Evolutionary conservation across 2,888 invertebrate species (phyloP), one percentile per base, ranked within the genome.

Genomic region (Andrena chrysosceles): DNA sequence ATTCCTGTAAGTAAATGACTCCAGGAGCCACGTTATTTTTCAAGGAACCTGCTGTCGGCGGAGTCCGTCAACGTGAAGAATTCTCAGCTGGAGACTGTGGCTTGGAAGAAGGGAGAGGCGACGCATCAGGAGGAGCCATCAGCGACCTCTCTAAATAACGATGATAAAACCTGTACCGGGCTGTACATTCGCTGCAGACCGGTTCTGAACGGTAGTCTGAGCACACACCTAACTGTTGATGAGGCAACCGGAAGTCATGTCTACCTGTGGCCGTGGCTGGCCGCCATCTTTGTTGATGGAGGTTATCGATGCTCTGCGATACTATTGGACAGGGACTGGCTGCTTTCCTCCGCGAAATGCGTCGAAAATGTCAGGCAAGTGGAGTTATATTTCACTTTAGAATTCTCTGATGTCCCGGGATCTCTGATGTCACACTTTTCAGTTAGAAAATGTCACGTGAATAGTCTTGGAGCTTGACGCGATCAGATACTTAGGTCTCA

Each of bases 241-340:
- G 82, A 83, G 10, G 80, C 49, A 13, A 88, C 85, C 26, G 83
- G 85, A 35, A 85, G 81, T 54, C 54, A 92, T 42, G 89, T 92
- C 35, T 94, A 94, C 87, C 87, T 94, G 78, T 96, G 96, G 95
- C 97, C 97, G 0, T 98, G 97, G 97, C 94, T 96, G 89, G 97
- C 96, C 0, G 96, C 96, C 88, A 94, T 98, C 70, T 97, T 96
- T 92, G 94, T 95, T 0, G 96, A 97, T 90, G 97, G 98, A 2
- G 92, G 94, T 77, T 96, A 96, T 84, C 95, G 94, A 89, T 97
- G 97, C 90, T 95, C 96, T 62, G 97, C 97, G 5, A 95, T 96
- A 49, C 94, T 98, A 74, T 92, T 98, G 60, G 95, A 96, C 85
- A 91, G 94, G 2, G 94, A 95, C 23, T 97, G 97, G 97, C 94